Evolutionary conservation across 2,888 invertebrate genomes (phyloP).

Genomic region (Acanthoscelides obtectus): DNA sequence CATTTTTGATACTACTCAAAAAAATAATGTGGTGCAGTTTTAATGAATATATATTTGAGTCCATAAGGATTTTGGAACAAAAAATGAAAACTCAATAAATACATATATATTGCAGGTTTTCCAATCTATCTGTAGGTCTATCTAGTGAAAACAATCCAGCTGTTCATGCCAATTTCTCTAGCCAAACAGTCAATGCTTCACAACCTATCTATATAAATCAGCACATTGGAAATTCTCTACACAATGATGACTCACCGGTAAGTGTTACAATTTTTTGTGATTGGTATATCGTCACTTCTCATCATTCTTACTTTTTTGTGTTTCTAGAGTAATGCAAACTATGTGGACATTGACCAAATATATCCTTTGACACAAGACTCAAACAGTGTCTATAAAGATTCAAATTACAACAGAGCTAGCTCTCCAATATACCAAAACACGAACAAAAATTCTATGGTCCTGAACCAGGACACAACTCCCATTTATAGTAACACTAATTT

Average conservation of each 20-base stretch:
- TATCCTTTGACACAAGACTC: slow-evolving; percentile 49
- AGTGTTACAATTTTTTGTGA: slow-evolving; percentile 15
- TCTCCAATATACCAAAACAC: slow-evolving; percentile 57
- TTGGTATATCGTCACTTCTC: background rate
- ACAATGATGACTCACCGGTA: slow-evolving; percentile 50
- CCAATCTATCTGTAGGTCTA: slow-evolving; percentile 59
- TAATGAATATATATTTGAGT: no score
- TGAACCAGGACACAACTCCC: slow-evolving; percentile 40
- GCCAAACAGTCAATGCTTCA: slow-evolving; percentile 44
- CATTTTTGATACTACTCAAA: no score
- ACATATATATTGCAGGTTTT: slow-evolving; percentile 53
- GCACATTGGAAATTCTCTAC: slow-evolving; percentile 50
- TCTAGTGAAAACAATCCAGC: slow-evolving; percentile 28
- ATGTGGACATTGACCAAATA: slow-evolving; percentile 57
- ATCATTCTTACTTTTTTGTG: slow-evolving; percentile 7
- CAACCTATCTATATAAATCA: slow-evolving; percentile 56
- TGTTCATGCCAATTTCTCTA: slow-evolving; percentile 40
- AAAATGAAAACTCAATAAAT: no score
- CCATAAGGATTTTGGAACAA: no score
- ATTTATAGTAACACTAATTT: slow-evolving; percentile 54
- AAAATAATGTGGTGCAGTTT: no score
- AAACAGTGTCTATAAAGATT: slow-evolving; percentile 37
- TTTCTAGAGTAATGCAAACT: slow-evolving; percentile 43
- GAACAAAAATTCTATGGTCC: slow-evolving; percentile 24
- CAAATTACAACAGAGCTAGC: slow-evolving; percentile 44